Conservation (phyloP, 2,797 vertebrate species). For the Dendrocincla fuliginosa region DNA sequence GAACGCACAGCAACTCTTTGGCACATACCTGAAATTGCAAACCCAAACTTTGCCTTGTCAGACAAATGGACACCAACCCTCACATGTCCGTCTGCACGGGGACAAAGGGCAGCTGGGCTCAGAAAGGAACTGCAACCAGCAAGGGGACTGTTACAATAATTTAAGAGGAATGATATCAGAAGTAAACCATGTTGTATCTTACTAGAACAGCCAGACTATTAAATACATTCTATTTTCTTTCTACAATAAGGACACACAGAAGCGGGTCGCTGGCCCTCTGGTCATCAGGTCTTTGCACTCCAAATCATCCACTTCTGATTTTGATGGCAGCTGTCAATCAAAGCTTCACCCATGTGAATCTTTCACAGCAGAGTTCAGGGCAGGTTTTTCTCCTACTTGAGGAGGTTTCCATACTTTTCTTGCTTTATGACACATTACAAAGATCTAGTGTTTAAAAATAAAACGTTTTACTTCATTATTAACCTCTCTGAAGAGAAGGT, state of each 20-base stretch:
- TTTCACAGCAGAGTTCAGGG: conserved; percentile 24
- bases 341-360: not conserved
- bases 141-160: conserved; percentile 11
- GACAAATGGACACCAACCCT: not conserved
- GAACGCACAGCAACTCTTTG: conserved; percentile 29
- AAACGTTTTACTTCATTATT: not conserved
- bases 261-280: not conserved
- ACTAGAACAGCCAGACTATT: not conserved
- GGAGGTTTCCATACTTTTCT: not conserved
- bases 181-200: not conserved
- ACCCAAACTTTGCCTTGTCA: not conserved
- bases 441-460: not conserved
- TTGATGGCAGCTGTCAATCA: not conserved
- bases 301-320: not conserved
- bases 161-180: conserved; percentile 45
- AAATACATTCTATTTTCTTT: conserved; percentile 14
- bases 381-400: not conserved
- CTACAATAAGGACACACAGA: not conserved
- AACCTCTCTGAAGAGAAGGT: not conserved
- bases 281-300: not conserved
- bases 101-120: not conserved
- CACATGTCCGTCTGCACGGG: not conserved
- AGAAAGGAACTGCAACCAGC: not conserved
- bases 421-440: not conserved
- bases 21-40: conserved; percentile 33